Evolutionary conservation across 2,797 vertebrate genomes (phyloP), one percentile per base, ranked within the genome.

Genomic region (Sebastes trivittatus): DNA sequence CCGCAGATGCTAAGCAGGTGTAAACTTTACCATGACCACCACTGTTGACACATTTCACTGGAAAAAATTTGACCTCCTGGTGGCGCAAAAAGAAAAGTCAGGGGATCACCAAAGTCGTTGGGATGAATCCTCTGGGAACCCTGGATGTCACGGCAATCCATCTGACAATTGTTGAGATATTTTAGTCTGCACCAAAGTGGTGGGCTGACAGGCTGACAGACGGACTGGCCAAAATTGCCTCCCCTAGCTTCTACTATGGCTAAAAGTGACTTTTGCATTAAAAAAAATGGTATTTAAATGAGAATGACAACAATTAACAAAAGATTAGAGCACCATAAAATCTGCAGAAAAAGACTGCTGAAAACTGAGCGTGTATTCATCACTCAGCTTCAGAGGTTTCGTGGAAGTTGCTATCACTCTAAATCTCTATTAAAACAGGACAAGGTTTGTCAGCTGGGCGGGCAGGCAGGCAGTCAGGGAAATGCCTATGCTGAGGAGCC

Each of bases 401-500:
- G 63, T 65, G n/a, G 65, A 81, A 78, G 72, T 77, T 83, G 71
- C 80, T 73, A 76, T 89, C 82, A 58, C 29, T 87, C 77, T 77
- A 54, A 85, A 88, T 86, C 80, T 79, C 68, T 84, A 83, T 78
- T 86, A 83, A 86, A 90, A 79, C 54, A 64, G 71, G 83, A 89
- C 78, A 68, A 42, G 65, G 77, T 80, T 89, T 91, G 87, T 90
- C 88, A 91, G 88, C 77, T 77, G 84, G 87, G 87, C 11, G 68
- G 85, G 87, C 88, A 30, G 84, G 80, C 89, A 90, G 84, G 80
- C 89, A 90, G 87, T 90, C 85, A 81, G 85, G 72, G 89, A 92
- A 82, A 91, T 91, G 90, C 86, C 81, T 82, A 79, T 84, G 85
- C 89, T 83, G 89, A 92, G 74, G 83, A 93, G 85, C 89, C 90